Percentiles rank a stretch among this genome's conserved stretches.
Evolutionary conservation across 2,113 vertebrate genomes (phyloP).

Genomic region (Otus sunia): DNA sequence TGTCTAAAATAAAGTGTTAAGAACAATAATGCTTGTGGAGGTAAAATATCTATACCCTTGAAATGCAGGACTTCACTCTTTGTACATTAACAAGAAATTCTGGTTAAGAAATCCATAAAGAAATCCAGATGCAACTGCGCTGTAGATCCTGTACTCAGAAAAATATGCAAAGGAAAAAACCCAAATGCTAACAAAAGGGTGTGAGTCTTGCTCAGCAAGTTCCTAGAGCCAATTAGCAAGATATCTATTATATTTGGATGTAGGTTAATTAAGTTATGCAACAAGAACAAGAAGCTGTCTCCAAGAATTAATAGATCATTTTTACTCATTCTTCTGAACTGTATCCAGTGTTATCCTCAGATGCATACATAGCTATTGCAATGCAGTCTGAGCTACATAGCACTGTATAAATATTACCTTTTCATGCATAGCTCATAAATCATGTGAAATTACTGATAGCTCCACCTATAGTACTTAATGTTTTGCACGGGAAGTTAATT

Average conservation of each 20-base stretch:
- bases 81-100: background rate
- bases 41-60: background rate
- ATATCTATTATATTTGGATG: slow-evolving; percentile 36
- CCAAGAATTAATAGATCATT: slow-evolving; percentile 36
- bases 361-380: background rate
- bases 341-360: background rate
- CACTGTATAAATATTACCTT: background rate
- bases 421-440: slow-evolving; percentile 36
- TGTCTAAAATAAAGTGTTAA: background rate
- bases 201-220: slow-evolving; percentile 16
- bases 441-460: background rate
- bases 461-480: background rate
- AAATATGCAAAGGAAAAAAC: background rate
- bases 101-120: background rate
- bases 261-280: slow-evolving; percentile 52
- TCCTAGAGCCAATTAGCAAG: slow-evolving; percentile 6
- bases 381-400: background rate
- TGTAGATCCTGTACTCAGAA: background rate
- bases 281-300: slow-evolving; percentile 18
- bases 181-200: background rate
- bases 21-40: background rate
- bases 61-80: background rate
- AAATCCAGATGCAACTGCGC: background rate
- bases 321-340: background rate
- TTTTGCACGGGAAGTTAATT: slow-evolving; percentile 25